Conservation (phyloP, 1,140 invertebrate species). For the Papilio helenus region DNA sequence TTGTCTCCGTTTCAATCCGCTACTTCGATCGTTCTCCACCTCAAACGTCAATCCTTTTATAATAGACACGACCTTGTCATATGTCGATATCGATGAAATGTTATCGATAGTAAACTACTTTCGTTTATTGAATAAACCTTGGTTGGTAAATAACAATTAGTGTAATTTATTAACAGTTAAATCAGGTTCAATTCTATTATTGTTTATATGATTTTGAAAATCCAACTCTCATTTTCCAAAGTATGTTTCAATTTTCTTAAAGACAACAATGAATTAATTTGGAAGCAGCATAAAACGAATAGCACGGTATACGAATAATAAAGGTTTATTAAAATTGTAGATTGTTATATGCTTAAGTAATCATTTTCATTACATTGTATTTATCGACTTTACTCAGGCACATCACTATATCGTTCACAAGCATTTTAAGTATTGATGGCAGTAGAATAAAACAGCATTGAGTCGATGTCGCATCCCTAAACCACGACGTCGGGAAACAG, state of each 20-base stretch:
- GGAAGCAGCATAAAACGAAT: too few species aligned
- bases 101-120: slow-evolving; percentile 4
- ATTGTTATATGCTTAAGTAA: too few species aligned
- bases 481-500: slow-evolving; percentile 78
- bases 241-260: background rate
- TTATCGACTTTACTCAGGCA: slow-evolving; percentile 34
- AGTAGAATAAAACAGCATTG: slow-evolving; percentile 81
- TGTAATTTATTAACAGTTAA: background rate
- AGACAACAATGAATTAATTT: too few species aligned
- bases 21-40: slow-evolving; percentile 67
- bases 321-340: too few species aligned
- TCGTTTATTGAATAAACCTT: background rate
- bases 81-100: slow-evolving; percentile 47
- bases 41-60: slow-evolving; percentile 81
- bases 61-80: slow-evolving; percentile 51
- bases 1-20: slow-evolving; percentile 75
- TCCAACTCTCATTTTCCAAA: too few species aligned
- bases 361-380: background rate
- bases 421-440: slow-evolving; percentile 81
- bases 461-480: slow-evolving; percentile 76
- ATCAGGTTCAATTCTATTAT: background rate
- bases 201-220: too few species aligned
- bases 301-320: too few species aligned
- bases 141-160: background rate
- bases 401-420: slow-evolving; percentile 69